phyloP scores from a whole-genome alignment of 1,140 invertebrate species.

The Coptotermes formosanus region DNA sequence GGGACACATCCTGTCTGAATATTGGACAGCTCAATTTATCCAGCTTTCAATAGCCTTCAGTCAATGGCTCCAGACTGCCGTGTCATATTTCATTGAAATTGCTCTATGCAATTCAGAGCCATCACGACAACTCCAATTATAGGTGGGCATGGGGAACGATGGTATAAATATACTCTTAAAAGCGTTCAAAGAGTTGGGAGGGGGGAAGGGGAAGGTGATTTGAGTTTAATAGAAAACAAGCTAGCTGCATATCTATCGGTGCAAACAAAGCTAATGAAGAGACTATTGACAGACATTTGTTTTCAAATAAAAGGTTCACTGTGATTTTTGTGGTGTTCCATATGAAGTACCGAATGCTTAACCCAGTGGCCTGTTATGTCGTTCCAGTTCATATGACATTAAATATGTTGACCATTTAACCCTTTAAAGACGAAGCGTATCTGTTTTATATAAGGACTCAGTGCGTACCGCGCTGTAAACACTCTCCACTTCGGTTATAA shows the following conservation, averaged over 20 bases:
- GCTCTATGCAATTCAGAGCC: background rate
- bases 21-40: slow-evolving; percentile 10
- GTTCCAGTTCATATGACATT: too few species aligned
- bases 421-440: too few species aligned
- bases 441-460: too few species aligned
- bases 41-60: background rate
- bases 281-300: background rate
- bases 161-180: background rate
- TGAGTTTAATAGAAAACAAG: background rate
- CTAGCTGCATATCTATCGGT: background rate
- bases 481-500: too few species aligned
- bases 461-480: too few species aligned
- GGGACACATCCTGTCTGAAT: background rate
- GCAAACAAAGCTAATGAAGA: background rate
- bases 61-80: background rate
- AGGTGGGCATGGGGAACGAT: background rate
- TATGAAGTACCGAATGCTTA: too few species aligned
- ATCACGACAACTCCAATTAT: slow-evolving; percentile 5
- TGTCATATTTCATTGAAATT: slow-evolving; percentile 15
- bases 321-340: too few species aligned
- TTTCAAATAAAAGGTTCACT: too few species aligned
- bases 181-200: background rate
- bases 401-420: too few species aligned
- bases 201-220: background rate
- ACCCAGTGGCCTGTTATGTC: too few species aligned